A percentile compares a stretch with the other conserved stretches of the same genome.
Evolutionary conservation across 2,888 invertebrate genomes (phyloP).

Genomic region (Caenorhabditis sulstoni): DNA sequence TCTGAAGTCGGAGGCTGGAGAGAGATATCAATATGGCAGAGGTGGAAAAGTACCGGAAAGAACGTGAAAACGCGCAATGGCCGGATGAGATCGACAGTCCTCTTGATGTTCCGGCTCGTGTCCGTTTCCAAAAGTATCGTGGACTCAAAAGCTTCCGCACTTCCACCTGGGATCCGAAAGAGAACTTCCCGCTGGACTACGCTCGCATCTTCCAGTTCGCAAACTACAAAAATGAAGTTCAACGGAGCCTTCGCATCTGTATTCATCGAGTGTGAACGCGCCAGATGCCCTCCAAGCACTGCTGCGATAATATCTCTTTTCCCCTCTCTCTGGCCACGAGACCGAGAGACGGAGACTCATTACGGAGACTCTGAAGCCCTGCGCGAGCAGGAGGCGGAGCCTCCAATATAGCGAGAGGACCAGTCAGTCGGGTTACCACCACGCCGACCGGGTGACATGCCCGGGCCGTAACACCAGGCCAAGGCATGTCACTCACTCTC

Average conservation of each 20-base stretch:
- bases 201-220: constrained; percentile 94
- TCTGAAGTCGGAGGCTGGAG: constrained; percentile 80
- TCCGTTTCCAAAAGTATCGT: constrained; percentile 90
- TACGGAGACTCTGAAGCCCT: too few species aligned
- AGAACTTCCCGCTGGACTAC: constrained; percentile 94
- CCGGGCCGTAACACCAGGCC: constrained; percentile 81
- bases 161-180: constrained; percentile 94
- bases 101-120: constrained; percentile 87
- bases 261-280: constrained; percentile 90
- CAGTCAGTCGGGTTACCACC: too few species aligned
- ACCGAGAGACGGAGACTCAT: too few species aligned
- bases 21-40: constrained; percentile 67
- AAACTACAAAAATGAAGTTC: constrained; percentile 87
- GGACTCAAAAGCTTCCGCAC: constrained; percentile 95
- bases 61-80: constrained; percentile 88
- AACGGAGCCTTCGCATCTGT: constrained; percentile 68
- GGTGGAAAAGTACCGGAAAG: constrained; percentile 81
- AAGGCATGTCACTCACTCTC: constrained; percentile 85
- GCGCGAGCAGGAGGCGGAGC: too few species aligned
- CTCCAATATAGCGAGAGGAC: too few species aligned
- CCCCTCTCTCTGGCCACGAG: too few species aligned
- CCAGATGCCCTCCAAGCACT: too few species aligned
- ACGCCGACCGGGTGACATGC: constrained; percentile 87
- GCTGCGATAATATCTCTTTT: too few species aligned
- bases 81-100: constrained; percentile 99